Base-by-base conservation (phyloP, 2,888 invertebrate species). In the Caenorhabditis wallacei region DNA sequence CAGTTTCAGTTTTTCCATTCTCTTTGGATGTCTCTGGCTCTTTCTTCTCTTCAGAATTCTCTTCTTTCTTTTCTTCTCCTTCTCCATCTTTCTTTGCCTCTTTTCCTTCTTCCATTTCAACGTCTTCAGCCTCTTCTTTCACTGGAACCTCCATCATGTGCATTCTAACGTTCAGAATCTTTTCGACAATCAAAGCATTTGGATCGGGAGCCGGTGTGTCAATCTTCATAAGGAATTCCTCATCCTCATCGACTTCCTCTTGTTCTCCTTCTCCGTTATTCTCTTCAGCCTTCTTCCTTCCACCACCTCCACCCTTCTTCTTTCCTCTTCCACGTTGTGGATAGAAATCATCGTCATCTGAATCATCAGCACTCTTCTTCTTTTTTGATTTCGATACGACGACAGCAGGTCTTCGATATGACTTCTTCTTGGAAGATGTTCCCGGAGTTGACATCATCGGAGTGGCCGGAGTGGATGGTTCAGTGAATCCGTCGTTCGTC, bases 11-110 rank as follows among this genome's bases (percentile, higher is more conserved):
- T 24, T 7, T 53, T 0, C 92, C 43, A 40, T 92, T 92, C 84
- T 92, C 93, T 92, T 92, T 18, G 92, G 86, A 82, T 92, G 92
- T 64, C 69, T 63, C 75, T 40, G 54, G 35, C 35, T 54, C 78
- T 2, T 59, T 69, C 18, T 92, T 92, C 37, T 92, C 92, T 0
- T 92, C 26, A 26, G 92, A 92, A 85, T 92, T 93, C 61, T 89
- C 83, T 20, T 66, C 51, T 35, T 84, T 75, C 35, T 64, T 84
- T 92, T 92, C 86, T 93, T 92, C n/a, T 92, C 85, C 81, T 92
- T 92, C 46, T 16, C 56, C 68, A 1, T 24, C 53, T 16, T 92
- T 59, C 86, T 93, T 93, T 85, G 92, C 16, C 35, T n/a, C 72
- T 7, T 20, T 71, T 20, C 2, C 13, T 13, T 13, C 40, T 40